These are phyloP conservation scores for Ypsolopha sequella DNA, from an alignment of 2,888 invertebrate species.

Conservation along the genomic window DNA sequence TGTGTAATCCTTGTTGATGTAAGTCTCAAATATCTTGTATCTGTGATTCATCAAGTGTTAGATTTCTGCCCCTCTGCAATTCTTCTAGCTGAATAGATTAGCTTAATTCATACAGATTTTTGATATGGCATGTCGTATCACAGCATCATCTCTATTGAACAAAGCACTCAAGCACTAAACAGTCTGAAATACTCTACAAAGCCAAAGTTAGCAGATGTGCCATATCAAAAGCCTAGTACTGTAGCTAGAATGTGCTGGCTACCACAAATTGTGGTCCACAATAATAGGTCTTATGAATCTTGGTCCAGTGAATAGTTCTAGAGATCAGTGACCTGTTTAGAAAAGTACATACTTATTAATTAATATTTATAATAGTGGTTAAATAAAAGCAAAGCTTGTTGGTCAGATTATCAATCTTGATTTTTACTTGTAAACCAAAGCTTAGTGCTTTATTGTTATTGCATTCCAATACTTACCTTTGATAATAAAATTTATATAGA, in stretches of 20 bases:
- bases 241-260: too few species aligned
- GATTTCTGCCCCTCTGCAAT: background rate
- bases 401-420: background rate
- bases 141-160: too few species aligned
- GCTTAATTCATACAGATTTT: too few species aligned
- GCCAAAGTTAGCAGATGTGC: too few species aligned
- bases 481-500: too few species aligned
- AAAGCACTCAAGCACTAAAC: too few species aligned
- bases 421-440: background rate
- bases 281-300: background rate
- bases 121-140: too few species aligned
- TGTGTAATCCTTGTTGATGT: background rate
- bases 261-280: too few species aligned
- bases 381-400: background rate
- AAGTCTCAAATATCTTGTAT: background rate
- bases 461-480: background rate
- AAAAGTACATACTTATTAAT: background rate
- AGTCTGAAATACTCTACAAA: too few species aligned
- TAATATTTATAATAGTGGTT: too few species aligned
- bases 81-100: too few species aligned
- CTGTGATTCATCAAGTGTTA: background rate
- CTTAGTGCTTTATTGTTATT: conserved; percentile 2
- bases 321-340: background rate
- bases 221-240: too few species aligned
- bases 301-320: background rate